Conservation (phyloP, 2,888 invertebrate species). For the Amphipyra berbera region DNA sequence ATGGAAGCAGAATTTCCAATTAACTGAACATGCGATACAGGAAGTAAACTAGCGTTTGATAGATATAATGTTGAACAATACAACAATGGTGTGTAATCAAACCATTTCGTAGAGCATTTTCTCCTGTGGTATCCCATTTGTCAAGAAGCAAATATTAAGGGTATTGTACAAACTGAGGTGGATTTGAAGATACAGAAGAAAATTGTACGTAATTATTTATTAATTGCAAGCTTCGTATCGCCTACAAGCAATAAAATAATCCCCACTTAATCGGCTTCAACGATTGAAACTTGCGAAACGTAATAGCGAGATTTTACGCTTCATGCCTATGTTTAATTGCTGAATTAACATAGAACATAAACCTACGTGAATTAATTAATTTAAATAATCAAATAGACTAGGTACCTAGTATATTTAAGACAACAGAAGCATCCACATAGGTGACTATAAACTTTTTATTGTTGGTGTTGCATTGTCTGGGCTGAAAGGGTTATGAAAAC, state of each 20-base stretch:
- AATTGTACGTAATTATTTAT: too few relatives aligned
- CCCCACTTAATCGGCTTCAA: conserved; percentile 8
- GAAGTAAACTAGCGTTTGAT: too few relatives aligned
- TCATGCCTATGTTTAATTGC: conserved; percentile 30
- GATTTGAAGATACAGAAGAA: too few relatives aligned
- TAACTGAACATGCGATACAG: too few relatives aligned
- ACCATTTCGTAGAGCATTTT: too few relatives aligned
- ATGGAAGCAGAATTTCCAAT: too few relatives aligned
- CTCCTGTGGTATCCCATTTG: too few relatives aligned
- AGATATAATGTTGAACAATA: too few relatives aligned
- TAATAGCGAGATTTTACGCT: conserved; percentile 52
- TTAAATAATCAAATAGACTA: conserved; percentile 4
- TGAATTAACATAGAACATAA: conserved; percentile 13
- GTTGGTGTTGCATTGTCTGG: conserved; percentile 2
- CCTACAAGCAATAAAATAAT: conserved; percentile 27
- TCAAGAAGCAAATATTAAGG: too few relatives aligned
- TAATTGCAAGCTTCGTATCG: too few relatives aligned
- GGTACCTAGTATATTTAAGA: background rate
- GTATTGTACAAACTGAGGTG: too few relatives aligned
- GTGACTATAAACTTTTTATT: background rate
- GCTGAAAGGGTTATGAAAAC: conserved; percentile 20
- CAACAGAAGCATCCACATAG: conserved; percentile 24
- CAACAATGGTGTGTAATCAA: too few relatives aligned
- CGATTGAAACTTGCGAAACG: conserved; percentile 29
- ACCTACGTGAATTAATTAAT: conserved; percentile 11